A percentile compares a stretch with the other conserved stretches of the same genome.
Evolutionary conservation across 2,113 vertebrate species (phyloP).

Genomic region (Rattus norvegicus): DNA sequence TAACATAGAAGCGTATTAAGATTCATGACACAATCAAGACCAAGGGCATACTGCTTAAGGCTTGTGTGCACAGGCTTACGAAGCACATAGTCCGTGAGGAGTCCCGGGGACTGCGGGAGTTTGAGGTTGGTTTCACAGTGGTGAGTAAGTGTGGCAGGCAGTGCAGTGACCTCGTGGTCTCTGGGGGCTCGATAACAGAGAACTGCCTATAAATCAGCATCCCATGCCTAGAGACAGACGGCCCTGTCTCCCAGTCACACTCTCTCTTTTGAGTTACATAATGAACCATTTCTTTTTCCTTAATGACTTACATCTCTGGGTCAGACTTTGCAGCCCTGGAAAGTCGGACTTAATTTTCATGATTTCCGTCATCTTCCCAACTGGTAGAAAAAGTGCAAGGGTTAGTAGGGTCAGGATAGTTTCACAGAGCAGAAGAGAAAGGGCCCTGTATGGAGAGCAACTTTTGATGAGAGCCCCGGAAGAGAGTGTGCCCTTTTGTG

Average conservation of each 20-base stretch:
- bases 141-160: not conserved
- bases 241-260: constrained; percentile 42
- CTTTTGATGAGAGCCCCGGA: not conserved
- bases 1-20: not conserved
- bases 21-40: not conserved
- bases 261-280: constrained; percentile 36
- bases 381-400: not conserved
- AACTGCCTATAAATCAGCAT: not conserved
- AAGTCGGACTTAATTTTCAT: constrained; percentile 58
- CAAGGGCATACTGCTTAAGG: not conserved
- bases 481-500: not conserved
- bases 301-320: constrained; percentile 27
- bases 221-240: constrained; percentile 9
- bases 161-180: not conserved
- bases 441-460: not conserved
- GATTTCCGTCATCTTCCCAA: not conserved
- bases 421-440: not conserved
- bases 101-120: not conserved
- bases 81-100: not conserved
- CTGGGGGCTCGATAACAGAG: not conserved
- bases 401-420: not conserved
- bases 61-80: not conserved
- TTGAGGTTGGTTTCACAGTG: not conserved
- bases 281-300: constrained; percentile 61
- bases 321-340: constrained; percentile 48